Evolutionary conservation across 2,888 invertebrate genomes (phyloP), one percentile per base, ranked within the genome.

Genomic region (Spatulosminthurus flaviceps): DNA sequence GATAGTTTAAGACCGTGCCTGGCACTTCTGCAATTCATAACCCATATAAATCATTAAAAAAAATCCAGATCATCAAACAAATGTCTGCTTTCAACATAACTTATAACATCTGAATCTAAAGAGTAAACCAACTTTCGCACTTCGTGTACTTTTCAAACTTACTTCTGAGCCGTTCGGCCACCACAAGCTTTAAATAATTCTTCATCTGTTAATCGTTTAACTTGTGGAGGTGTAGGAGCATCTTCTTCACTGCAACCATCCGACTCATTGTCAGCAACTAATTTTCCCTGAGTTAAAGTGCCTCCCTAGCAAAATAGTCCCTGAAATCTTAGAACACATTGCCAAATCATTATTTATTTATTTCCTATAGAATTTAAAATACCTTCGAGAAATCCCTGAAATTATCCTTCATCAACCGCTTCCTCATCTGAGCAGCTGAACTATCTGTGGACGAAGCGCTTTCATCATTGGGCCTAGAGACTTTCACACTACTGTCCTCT

Each of bases 121-220:
- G n/a, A n/a, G n/a, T n/a, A n/a, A n/a, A n/a, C n/a, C n/a, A n/a
- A n/a, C n/a, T n/a, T n/a, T n/a, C n/a, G n/a, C n/a, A n/a, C n/a
- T n/a, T n/a, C n/a, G n/a, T n/a, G n/a, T n/a, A n/a, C n/a, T n/a
- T n/a, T n/a, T n/a, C n/a, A 7, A 77, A 86, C 89, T 88, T 89
- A 92, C 92, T 95, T 95, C 88, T 95, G 95, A 1, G 93, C 94
- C 1, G 95, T 95, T 85, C 94, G 89, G 1, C 94, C 93, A 71
- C 91, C 93, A 87, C 95, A 95, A 0, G 92, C 92, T 43, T 90
- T 91, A 87, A 94, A 94, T 41, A 95, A 87, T 85, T 95, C 92
- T 79, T 95, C 94, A 88, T 95, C 95, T 0, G 92, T 92, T 84
- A 94, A 86, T 72, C 70, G 73, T 60, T 81, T 81, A 61, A 83